Evolutionary conservation across 2,797 vertebrate species (phyloP), one percentile per base, ranked within the genome.

Genomic region (Gephyroberyx darwinii): DNA sequence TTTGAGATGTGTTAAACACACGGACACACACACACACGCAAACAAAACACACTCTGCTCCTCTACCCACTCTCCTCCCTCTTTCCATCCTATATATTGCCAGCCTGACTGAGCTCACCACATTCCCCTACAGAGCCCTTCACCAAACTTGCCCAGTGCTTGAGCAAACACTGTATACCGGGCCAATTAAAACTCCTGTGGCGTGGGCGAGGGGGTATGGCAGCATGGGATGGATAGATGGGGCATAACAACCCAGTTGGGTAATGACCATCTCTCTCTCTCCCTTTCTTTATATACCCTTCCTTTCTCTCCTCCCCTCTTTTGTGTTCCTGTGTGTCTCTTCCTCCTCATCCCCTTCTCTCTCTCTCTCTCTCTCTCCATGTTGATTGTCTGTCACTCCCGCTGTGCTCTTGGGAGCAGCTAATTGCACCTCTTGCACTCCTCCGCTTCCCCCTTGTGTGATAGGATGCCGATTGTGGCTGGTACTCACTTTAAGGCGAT

Each of bases 381-480:
- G 83, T 82, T 89, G 90, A 92, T 90, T 69, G 84, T 88, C 84
- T 91, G 93, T 93, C 93, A 93, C 82, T 93, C 85, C 78, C 63
- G 6, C 39, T 0, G 69, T 74, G 88, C 92, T 91, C 92, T 66
- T 84, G 87, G 92, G 93, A 93, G 72, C 58, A 71, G 81, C 84
- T 94, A 94, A 94, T 94, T 93, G 93, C 92, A 88, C 84, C 88
- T 90, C 86, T 90, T 89, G 90, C 91, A 90, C 92, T 91, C 77
- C 77, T 75, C 75, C 39, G 19, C 83, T 80, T 70, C 75, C 72
- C 82, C 86, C 77, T 53, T 3, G 65, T 81, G 86, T 93, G 92
- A 92, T 89, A 81, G 88, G 88, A 92, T 93, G 92, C 92, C 92
- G 76, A 93, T 93, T 83, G 84, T 78, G 86, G 85, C 65, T 77